Evolutionary conservation across 1,140 invertebrate species (phyloP), one percentile per base, ranked within the genome.

Genomic region (Drosophila lini): DNA sequence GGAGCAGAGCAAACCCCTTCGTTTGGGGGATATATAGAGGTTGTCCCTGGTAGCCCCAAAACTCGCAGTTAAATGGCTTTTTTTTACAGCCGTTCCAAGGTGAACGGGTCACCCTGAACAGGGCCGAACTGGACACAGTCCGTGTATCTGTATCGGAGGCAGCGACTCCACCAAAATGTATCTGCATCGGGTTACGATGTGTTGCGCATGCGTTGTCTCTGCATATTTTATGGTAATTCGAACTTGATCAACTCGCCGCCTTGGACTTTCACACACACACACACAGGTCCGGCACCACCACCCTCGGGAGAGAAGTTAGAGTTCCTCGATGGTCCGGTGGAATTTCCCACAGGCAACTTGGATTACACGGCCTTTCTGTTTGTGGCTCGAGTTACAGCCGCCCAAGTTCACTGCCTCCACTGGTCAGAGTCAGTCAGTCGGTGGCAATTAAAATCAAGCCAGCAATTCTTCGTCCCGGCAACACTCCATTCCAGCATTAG

Each of bases 191-290:
- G 78, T 75, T 79, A 82, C 82, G 80, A 82, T 70, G 76, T 82
- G 81, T 84, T 84, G 81, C 81, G 81, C 81, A 84, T 81, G 80
- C 80, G 70, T 62, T 81, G 69, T 61, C 56, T 79, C 67, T 86
- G 80, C 82, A 86, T 86, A 82, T 86, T 63, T 88, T 86, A 86
- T 86, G 83, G 83, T 77, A 86, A 86, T 77, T 74, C 68, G 71
- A 86, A 86, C 82, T 80, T 77, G 64, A 68, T 65, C 73, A 62
- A 67, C 48, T 42, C 57, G 34, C 61, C 45, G 45, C 47, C 70
- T 64, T 58, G 60, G 57, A 84, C 81, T 82, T 82, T 82, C 80
- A 64, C 80, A 79, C 80, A 79, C 68, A 79, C 68, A 56, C 40
- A 48, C 68, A 56, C 47, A 48, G 15, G 22, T 52, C 19, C 22